A percentile compares a stretch with the other conserved stretches of the same genome.
phyloP scores from a whole-genome alignment of 2,888 invertebrate genomes.

The Lasioglossum marginatum region DNA sequence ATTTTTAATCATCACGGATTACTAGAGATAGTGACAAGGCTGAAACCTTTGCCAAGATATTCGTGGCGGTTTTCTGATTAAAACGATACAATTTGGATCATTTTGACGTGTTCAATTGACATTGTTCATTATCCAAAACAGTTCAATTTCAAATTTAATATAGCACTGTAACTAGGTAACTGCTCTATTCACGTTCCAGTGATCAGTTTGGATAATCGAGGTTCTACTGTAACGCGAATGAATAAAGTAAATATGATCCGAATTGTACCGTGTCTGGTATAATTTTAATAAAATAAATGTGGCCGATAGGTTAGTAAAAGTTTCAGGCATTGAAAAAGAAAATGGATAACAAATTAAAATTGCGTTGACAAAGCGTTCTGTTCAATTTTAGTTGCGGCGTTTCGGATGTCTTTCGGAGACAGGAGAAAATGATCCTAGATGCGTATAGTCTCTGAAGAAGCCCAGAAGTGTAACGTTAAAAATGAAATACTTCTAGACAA shows the following conservation, averaged over 20 bases:
- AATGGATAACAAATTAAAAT: background rate
- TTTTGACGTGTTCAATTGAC: background rate
- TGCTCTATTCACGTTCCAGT: background rate
- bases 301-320: background rate
- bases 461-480: background rate
- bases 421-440: background rate
- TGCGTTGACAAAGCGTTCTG: too few relatives aligned
- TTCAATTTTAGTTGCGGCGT: background rate
- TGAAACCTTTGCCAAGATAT: background rate
- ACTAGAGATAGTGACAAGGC: background rate
- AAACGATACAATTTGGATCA: background rate
- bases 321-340: background rate
- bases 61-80: background rate
- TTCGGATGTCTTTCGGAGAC: background rate
- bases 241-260: background rate
- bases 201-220: background rate
- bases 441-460: background rate
- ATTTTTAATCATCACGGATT: background rate
- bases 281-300: background rate
- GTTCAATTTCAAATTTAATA: background rate
- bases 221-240: background rate
- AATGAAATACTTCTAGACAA: background rate
- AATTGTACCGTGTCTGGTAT: background rate
- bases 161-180: background rate
- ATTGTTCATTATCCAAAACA: too few relatives aligned